A percentile compares a stretch with the other conserved stretches of the same genome.
Conservation (phyloP, 2,113 vertebrate species). For the Halichoeres trimaculatus region DNA sequence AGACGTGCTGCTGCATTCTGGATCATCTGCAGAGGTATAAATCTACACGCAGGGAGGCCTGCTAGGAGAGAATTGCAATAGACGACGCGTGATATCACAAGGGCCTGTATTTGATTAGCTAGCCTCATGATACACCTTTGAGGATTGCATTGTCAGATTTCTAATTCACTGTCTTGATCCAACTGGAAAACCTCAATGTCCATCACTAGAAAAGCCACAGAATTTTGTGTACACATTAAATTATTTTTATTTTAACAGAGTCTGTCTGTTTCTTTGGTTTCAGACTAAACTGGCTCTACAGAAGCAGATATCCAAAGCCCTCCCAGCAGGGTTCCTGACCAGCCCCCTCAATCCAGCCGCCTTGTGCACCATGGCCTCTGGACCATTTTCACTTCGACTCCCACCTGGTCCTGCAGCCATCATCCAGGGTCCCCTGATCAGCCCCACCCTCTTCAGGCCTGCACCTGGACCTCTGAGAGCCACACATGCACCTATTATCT, state of each 20-base stretch:
- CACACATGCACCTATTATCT: conserved; percentile 89
- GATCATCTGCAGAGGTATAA: no score
- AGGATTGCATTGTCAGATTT: no score
- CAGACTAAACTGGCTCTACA: conserved; percentile 95
- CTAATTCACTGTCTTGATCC: no score
- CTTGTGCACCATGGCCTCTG: conserved; percentile 88
- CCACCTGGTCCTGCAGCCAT: conserved; percentile 84
- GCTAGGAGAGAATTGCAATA: no score
- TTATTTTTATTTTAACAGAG: not conserved
- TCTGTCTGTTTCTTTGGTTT: conserved; percentile 30
- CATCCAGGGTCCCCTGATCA: conserved; percentile 90
- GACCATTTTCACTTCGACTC: conserved; percentile 85
- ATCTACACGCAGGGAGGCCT: no score
- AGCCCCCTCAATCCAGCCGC: conserved; percentile 84
- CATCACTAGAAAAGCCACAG: no score
- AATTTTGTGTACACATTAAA: no score
- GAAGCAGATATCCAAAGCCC: conserved; percentile 93
- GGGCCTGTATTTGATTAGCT: no score
- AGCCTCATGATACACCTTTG: not conserved
- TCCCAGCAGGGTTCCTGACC: conserved; percentile 91
- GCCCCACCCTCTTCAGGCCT: conserved; percentile 91
- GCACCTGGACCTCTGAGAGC: conserved; percentile 87
- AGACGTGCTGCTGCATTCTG: no score
- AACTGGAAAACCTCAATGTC: no score
- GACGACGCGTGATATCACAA: no score